Conservation (phyloP, 2,113 vertebrate genomes). For the Coreoperca whiteheadi region DNA sequence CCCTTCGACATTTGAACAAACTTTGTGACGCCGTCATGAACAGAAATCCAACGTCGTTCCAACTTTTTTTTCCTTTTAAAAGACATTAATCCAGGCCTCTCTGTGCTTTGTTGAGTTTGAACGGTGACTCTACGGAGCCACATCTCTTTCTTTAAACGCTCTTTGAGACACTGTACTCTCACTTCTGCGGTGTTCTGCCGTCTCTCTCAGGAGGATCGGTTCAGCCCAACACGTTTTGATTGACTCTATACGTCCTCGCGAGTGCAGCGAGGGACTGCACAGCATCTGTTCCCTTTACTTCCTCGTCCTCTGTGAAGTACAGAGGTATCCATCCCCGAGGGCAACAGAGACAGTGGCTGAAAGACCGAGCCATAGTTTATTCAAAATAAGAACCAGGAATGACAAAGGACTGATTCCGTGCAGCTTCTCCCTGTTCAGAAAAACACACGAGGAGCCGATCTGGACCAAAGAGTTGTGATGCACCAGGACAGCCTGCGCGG, state of each 20-base stretch:
- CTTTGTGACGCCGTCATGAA: neutral
- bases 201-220: neutral
- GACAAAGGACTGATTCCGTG: neutral
- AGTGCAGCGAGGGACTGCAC: neutral
- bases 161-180: neutral
- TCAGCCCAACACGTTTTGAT: neutral
- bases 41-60: neutral
- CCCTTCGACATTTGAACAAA: neutral
- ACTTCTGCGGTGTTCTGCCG: neutral
- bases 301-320: neutral
- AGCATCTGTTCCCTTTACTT: conserved; percentile 4
- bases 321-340: neutral
- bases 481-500: neutral
- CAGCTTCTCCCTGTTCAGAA: neutral
- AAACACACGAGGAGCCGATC: neutral
- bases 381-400: neutral
- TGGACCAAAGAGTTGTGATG: neutral
- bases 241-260: neutral
- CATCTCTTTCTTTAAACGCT: neutral
- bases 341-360: neutral
- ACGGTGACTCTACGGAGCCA: neutral
- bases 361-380: neutral
- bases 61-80: neutral
- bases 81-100: neutral
- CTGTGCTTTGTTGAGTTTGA: neutral